Evolutionary conservation across 2,113 vertebrate species (phyloP), one percentile per base, ranked within the genome.

Genomic region (Reinhardtius hippoglossoides): DNA sequence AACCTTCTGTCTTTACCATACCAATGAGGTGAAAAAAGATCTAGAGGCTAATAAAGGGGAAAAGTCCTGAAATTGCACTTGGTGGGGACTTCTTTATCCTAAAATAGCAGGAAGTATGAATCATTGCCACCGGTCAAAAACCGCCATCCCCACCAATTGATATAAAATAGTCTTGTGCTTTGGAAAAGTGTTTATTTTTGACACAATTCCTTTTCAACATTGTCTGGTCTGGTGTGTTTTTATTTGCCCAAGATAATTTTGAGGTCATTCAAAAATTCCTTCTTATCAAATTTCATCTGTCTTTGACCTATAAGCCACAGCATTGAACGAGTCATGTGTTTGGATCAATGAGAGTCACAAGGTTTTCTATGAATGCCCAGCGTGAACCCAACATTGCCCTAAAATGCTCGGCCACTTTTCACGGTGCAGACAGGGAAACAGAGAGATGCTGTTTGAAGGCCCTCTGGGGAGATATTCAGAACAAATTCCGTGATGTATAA

Each of bases 291-390:
- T 46, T 61, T 27, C 12, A 55, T 35, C 57, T 73, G 59, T 62
- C 54, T 15, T 13, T 35, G 65, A 48, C 64, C 15, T 61, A 37
- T 26, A 31, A 68, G 26, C 26, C 15, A 2, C 16, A 14, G n/a
- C 18, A 50, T 52, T 72, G 44, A 60, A 71, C 6, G 1, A 63
- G 77, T 87, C 67, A 84, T 72, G 78, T 74, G 78, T 81, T 63
- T 55, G 44, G 74, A 76, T 71, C 65, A 55, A 27, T 50, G 63
- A 61, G 50, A 79, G 71, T 87, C 81, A 84, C 67, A 76, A 78
- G 85, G 40, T 27, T 27, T 9, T 15, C 35, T 71, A 8, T 48
- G 27, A 75, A 59, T 9, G 24, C 54, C 60, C 61, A 31, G 50
- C 6, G 9, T 59, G 18, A 56, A 26, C 66, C 16, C 48, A 42